Conservation (phyloP, 2,113 vertebrate species). For the Typhlomys cinereus region DNA sequence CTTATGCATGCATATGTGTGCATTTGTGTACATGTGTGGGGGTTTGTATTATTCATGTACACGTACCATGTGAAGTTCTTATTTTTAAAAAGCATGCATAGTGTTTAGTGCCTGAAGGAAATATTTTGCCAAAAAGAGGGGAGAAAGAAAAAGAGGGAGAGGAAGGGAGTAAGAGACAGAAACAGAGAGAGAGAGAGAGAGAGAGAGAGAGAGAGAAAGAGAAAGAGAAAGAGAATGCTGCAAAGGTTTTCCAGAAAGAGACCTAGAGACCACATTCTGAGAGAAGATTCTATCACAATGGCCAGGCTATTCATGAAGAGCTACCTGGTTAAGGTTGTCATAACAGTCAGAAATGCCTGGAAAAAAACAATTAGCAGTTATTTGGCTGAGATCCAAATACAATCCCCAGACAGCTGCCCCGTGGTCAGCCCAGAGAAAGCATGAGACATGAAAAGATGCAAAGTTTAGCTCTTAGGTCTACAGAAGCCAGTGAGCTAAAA, state of each 20-base stretch:
- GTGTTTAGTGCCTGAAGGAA: slow-evolving; percentile 55
- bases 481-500: slow-evolving; percentile 23
- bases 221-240: not conserved
- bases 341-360: slow-evolving; percentile 84
- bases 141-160: not conserved
- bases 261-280: slow-evolving; percentile 68
- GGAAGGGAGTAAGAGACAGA: not conserved
- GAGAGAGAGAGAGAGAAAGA: not conserved
- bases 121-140: slow-evolving; percentile 74
- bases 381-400: slow-evolving; percentile 68
- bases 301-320: slow-evolving; percentile 80
- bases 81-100: slow-evolving; percentile 55
- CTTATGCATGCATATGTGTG: not conserved
- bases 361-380: slow-evolving; percentile 83
- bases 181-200: not conserved
- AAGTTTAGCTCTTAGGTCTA: slow-evolving; percentile 54
- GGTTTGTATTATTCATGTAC: not conserved
- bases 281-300: slow-evolving; percentile 75
- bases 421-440: not conserved
- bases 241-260: slow-evolving; percentile 67
- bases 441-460: slow-evolving; percentile 48
- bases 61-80: slow-evolving; percentile 67
- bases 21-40: not conserved
- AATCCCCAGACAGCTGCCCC: slow-evolving; percentile 59
- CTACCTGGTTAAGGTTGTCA: slow-evolving; percentile 84